These are phyloP conservation scores for Drosophila mimetica DNA, from an alignment of 2,888 invertebrate genomes.

Conservation along the genomic window DNA sequence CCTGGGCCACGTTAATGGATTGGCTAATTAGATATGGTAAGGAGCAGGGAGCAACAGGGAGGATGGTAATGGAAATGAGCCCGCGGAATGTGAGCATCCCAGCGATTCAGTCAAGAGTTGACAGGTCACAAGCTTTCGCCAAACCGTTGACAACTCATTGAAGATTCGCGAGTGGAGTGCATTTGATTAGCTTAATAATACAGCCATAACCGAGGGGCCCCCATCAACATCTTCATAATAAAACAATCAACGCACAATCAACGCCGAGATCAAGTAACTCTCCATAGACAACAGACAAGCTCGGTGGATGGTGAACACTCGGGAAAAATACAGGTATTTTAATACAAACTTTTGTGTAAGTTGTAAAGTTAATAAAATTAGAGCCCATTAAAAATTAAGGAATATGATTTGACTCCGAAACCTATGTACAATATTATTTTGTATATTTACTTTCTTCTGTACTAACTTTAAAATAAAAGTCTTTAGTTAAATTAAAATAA, in stretches of 20 bases:
- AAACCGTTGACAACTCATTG: slow-evolving; percentile 60
- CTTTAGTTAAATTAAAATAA: too few species aligned
- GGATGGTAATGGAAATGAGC: slow-evolving; percentile 13
- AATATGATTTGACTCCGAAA: too few species aligned
- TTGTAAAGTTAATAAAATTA: too few species aligned
- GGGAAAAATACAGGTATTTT: neutral
- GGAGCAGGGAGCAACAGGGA: slow-evolving; percentile 7
- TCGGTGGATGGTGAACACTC: slow-evolving; percentile 13
- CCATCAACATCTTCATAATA: slow-evolving; percentile 78
- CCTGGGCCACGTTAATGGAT: slow-evolving; percentile 70
- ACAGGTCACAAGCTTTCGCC: slow-evolving; percentile 37
- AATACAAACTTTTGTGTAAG: neutral
- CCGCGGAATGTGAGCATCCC: slow-evolving; percentile 16
- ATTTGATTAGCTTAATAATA: slow-evolving; percentile 72
- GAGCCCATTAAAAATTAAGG: too few species aligned
- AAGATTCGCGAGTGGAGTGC: slow-evolving; percentile 44
- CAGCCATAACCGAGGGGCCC: slow-evolving; percentile 54
- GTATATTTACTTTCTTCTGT: too few species aligned
- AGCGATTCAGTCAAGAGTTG: slow-evolving; percentile 14
- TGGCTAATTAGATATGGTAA: slow-evolving; percentile 61
- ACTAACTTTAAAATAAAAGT: too few species aligned
- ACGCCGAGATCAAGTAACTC: slow-evolving; percentile 75
- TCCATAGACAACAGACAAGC: slow-evolving; percentile 61
- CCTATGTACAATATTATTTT: too few species aligned
- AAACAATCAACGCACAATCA: slow-evolving; percentile 79